phyloP scores from a whole-genome alignment of 2,888 invertebrate species.

The Cerastoderma edule region DNA sequence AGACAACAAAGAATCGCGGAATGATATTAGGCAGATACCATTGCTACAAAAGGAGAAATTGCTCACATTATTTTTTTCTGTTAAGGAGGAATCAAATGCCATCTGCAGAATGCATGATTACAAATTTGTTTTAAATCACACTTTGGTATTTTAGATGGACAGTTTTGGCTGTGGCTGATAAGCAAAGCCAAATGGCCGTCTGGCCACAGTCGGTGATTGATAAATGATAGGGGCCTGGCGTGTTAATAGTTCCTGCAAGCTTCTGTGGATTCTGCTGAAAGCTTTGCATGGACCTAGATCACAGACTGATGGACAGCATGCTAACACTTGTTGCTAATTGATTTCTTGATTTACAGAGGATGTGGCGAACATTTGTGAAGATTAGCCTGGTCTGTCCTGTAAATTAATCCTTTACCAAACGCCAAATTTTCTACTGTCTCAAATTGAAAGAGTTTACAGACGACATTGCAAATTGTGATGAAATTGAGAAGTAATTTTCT shows the following conservation, averaged over 20 bases:
- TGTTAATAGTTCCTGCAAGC: slow-evolving; percentile 23
- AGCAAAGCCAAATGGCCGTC: too few species aligned
- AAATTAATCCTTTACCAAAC: neutral
- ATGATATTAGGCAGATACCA: neutral
- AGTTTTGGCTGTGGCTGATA: too few species aligned
- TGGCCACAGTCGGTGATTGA: neutral
- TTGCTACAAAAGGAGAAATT: neutral
- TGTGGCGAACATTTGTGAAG: slow-evolving; percentile 16
- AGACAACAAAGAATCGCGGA: neutral
- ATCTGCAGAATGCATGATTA: too few species aligned
- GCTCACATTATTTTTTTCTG: too few species aligned
- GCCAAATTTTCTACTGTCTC: neutral
- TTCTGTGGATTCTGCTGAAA: slow-evolving; percentile 23
- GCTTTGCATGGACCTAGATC: slow-evolving; percentile 19
- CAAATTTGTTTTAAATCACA: too few species aligned
- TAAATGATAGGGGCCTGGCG: slow-evolving; percentile 1
- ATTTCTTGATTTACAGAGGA: slow-evolving; percentile 9
- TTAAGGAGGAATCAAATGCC: too few species aligned
- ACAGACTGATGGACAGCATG: slow-evolving; percentile 8
- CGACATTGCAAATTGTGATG: too few species aligned
- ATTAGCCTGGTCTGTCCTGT: slow-evolving; percentile 7
- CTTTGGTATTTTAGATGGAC: too few species aligned
- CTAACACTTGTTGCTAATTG: slow-evolving; percentile 22
- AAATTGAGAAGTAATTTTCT: too few species aligned
- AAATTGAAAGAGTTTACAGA: too few species aligned